A percentile compares a stretch with the other conserved stretches of the same genome.
Evolutionary conservation across 2,113 vertebrate genomes (phyloP).

Genomic region (Ondatra zibethicus): DNA sequence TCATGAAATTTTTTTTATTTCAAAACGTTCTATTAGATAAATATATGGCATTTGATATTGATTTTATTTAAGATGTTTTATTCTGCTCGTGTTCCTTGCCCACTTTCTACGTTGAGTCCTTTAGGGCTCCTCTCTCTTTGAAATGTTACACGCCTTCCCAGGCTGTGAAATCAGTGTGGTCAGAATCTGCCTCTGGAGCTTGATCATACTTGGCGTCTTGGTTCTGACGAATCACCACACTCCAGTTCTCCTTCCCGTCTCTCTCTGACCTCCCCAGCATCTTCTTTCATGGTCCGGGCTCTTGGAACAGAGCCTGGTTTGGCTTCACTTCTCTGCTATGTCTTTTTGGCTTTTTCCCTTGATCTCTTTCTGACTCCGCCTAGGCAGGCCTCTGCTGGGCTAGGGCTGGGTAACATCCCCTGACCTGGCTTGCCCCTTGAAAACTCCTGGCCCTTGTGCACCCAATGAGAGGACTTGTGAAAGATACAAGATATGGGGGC

Average conservation of each 20-base stretch:
- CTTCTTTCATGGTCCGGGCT: neutral
- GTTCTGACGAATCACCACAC: neutral
- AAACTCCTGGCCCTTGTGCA: neutral
- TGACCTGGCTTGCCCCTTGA: neutral
- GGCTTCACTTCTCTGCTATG: neutral
- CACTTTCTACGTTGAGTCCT: slow-evolving; percentile 10
- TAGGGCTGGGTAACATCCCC: neutral
- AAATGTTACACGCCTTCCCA: neutral
- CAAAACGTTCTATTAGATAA: slow-evolving; percentile 21
- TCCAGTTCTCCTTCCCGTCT: neutral
- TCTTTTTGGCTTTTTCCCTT: slow-evolving; percentile 1
- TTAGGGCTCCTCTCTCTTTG: neutral
- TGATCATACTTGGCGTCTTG: neutral
- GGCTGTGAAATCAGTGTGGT: neutral
- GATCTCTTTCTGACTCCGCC: neutral
- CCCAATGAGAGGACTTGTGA: neutral
- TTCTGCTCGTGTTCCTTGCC: slow-evolving; percentile 24
- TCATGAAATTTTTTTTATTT: neutral
- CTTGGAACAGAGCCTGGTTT: slow-evolving; percentile 1
- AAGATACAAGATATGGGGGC: neutral
- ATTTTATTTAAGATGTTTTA: slow-evolving; percentile 51
- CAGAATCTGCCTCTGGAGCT: neutral
- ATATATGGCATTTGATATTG: slow-evolving; percentile 8
- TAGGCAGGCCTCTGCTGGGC: neutral
- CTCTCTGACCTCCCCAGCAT: neutral